Evolutionary conservation across 2,888 invertebrate species (phyloP), one percentile per base, ranked within the genome.

Genomic region (Phoenoteleia sp.): DNA sequence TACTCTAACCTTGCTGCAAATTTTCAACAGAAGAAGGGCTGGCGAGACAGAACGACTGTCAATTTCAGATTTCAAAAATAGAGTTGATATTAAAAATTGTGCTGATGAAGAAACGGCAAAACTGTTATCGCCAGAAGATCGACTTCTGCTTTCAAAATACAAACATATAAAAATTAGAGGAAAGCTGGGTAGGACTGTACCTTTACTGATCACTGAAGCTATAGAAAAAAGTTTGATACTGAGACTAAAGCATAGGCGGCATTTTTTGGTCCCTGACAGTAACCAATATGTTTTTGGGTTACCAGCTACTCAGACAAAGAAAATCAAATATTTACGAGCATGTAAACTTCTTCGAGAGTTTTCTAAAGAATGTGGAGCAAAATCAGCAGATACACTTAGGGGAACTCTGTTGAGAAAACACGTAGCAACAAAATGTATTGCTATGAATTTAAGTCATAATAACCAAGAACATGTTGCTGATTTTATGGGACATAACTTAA

Each of bases 1-100:
- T 0, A 21, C 42, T 6, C 49, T 87, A 15, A 27, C 49, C 2
- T 69, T 71, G 0, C 33, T 87, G 3, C 84, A 86, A 25, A 49
- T 86, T 9, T 89, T 88, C 49, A 89, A 89, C 56, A 69, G 88
- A 27, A 85, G 89, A 0, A 17, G 88, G 25, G 60, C 85, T 6
- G 87, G 88, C 5, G 88, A 88, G 64, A 80, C 81, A 0, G 82
- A 89, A 54, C n/a, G 83, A 19, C 52, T 56, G 2, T 19, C 17
- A 4, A 56, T 87, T 5, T 47, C 62, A n/a, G 86, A 87, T 81
- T 85, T 81, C 17, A 5, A 69, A 15, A 71, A 42, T 52, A 15
- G 64, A 1, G 23, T 25, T 2, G 25, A 29, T 9, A 19, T 66
- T 1, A 39, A 77, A 25, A 5, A 5, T 17, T 9, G 4, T 7